Percentiles rank a stretch among this genome's conserved stretches.
Evolutionary conservation across 2,888 invertebrate genomes (phyloP).

Genomic region (Ischnura elegans): DNA sequence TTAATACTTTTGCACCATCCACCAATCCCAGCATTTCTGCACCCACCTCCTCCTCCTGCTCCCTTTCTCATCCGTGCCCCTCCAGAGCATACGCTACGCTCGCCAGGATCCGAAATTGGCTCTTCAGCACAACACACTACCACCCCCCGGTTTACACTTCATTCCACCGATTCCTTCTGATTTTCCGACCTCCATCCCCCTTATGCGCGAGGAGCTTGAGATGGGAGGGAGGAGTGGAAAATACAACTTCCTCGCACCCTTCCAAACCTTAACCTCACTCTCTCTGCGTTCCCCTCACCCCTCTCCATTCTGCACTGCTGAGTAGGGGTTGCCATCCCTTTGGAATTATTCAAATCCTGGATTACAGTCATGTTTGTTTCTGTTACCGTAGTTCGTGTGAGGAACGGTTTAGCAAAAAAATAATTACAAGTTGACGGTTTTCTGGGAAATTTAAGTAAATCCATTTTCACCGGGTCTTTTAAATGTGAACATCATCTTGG

Average conservation of each 20-base stretch:
- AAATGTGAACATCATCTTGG: too few relatives aligned
- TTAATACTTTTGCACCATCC: too few relatives aligned
- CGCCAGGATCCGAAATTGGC: slow-evolving; percentile 55
- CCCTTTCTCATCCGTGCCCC: background rate
- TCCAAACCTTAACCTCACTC: background rate
- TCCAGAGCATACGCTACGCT: background rate
- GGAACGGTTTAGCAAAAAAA: too few relatives aligned
- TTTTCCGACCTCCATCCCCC: slow-evolving; percentile 37
- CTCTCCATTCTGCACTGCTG: too few relatives aligned
- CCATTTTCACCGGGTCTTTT: too few relatives aligned
- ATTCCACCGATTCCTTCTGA: slow-evolving; percentile 60
- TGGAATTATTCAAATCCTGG: too few relatives aligned
- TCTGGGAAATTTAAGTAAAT: too few relatives aligned
- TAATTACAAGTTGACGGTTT: too few relatives aligned
- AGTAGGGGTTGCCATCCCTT: too few relatives aligned
- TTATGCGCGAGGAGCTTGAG: background rate
- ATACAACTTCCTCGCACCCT: background rate
- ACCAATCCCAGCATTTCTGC: background rate
- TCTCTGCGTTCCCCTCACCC: background rate
- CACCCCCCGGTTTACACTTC: slow-evolving; percentile 36
- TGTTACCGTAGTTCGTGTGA: too few relatives aligned
- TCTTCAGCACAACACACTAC: slow-evolving; percentile 31
- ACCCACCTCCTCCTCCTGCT: background rate
- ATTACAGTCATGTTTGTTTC: too few relatives aligned
- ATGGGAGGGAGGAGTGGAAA: background rate